Base-by-base conservation (phyloP, 2,113 vertebrate species). In the Dolichallabes microphthalmus region DNA sequence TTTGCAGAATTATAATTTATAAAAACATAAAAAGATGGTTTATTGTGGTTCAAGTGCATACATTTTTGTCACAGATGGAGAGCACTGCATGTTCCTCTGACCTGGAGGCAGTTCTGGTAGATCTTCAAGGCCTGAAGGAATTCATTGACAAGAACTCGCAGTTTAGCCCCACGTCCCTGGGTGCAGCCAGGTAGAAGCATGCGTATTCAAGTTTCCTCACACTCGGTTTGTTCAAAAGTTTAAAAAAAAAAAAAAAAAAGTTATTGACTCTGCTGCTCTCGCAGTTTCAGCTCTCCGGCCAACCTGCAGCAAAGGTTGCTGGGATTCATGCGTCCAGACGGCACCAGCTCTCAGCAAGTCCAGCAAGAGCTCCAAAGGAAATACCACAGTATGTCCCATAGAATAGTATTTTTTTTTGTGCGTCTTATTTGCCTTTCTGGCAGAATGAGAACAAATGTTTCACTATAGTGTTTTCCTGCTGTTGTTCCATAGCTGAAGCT, bases 291-390 rank as follows among this genome's bases (percentile, higher is more conserved):
- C 87, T 94, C 96, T 30, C 94, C 97, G 66, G 95, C 96, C 82
- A 97, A 97, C 92, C 92, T 98, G 12, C 98, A 96, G 8, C 97
- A 98, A 86, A 95, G 97, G 61, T 94, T 99, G 4, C 91, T 96
- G 80, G 96, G 97, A 84, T 97, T 97, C 90, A 96, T 97, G 94
- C 94, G 97, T 20, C 97, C 96, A 30, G 97, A 99, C 68, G 95
- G 96, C 39, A 95, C 96, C 89, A 96, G 90, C 90, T 96, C 96
- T 83, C 98, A 99, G 86, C 98, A 99, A 89, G 94, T 98, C 84
- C 98, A 99, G 80, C 98, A 99, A 87, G 98, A 99, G 27, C 95
- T 98, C 4, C 98, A 99, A 88, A 96, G 98, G 89, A 98, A 98
- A 84, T 97, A 96, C 19, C 97, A 99, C 66, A 97, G 98, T 98